Conservation (phyloP, 2,888 invertebrate genomes). For the Stenoptilia bipunctidactyla region DNA sequence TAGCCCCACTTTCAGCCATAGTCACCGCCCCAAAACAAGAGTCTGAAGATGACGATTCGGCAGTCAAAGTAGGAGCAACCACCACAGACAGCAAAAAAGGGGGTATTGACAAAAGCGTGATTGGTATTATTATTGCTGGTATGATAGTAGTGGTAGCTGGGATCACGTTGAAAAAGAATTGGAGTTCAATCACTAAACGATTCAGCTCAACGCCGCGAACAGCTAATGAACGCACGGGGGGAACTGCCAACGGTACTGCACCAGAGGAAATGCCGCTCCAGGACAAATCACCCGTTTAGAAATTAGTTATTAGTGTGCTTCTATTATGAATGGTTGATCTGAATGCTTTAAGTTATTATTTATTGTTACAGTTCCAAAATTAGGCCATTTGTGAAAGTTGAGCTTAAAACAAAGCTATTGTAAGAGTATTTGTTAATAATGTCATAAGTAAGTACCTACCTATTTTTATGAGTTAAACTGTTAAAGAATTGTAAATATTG, state of each 20-base stretch:
- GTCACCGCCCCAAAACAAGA: slow-evolving; percentile 18
- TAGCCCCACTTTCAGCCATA: slow-evolving; percentile 3
- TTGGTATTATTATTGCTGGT: slow-evolving; percentile 65
- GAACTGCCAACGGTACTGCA: slow-evolving; percentile 36
- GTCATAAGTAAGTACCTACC: no score
- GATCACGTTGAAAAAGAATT: slow-evolving; percentile 68
- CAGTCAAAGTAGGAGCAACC: slow-evolving; percentile 42
- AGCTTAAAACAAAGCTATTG: no score
- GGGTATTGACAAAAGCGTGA: slow-evolving; percentile 65
- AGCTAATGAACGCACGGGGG: slow-evolving; percentile 28
- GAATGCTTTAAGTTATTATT: slow-evolving; percentile 21
- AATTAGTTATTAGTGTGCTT: background rate
- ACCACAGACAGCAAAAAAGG: slow-evolving; percentile 37
- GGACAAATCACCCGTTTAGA: slow-evolving; percentile 40
- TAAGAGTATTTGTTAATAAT: no score
- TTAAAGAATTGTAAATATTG: no score
- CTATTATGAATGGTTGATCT: slow-evolving; percentile 14
- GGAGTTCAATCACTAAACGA: slow-evolving; percentile 58
- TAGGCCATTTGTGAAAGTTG: no score
- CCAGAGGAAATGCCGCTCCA: slow-evolving; percentile 59
- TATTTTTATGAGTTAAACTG: no score
- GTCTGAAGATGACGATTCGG: slow-evolving; percentile 17
- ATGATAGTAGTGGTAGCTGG: slow-evolving; percentile 64
- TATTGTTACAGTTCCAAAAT: no score
- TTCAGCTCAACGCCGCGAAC: slow-evolving; percentile 47